Evolutionary conservation across 2,113 vertebrate species (phyloP).

Genomic region (Eulemur macaco): DNA sequence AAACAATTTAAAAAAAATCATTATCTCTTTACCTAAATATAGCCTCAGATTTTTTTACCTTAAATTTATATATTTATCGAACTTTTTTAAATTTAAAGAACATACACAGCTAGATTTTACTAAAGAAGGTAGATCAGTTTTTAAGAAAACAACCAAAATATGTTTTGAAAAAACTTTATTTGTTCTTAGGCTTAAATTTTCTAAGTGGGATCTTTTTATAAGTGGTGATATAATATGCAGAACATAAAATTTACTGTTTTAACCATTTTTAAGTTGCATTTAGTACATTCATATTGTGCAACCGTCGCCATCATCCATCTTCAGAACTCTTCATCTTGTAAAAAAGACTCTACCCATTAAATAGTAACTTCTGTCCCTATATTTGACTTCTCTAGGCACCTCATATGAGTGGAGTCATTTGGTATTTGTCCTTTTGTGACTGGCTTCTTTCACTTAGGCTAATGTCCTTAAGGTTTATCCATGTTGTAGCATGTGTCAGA

Average conservation of each 20-base stretch:
- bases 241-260: background rate
- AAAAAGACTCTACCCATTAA: background rate
- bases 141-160: background rate
- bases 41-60: background rate
- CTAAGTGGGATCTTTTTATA: background rate
- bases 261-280: background rate
- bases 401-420: background rate
- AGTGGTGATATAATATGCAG: background rate
- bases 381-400: background rate
- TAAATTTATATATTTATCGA: slow-evolving; percentile 12
- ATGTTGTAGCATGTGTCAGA: background rate
- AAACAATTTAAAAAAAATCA: background rate
- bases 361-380: background rate
- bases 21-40: slow-evolving; percentile 7
- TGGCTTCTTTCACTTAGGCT: background rate
- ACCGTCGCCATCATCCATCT: background rate
- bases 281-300: background rate
- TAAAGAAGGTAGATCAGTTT: slow-evolving; percentile 28
- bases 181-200: background rate
- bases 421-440: slow-evolving; percentile 1
- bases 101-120: background rate
- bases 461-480: background rate
- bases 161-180: background rate
- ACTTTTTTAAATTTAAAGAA: slow-evolving; percentile 6
- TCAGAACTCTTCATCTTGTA: background rate